Evolutionary conservation across 2,888 invertebrate species (phyloP), one percentile per base, ranked within the genome.

Genomic region (Drosophila birchii): DNA sequence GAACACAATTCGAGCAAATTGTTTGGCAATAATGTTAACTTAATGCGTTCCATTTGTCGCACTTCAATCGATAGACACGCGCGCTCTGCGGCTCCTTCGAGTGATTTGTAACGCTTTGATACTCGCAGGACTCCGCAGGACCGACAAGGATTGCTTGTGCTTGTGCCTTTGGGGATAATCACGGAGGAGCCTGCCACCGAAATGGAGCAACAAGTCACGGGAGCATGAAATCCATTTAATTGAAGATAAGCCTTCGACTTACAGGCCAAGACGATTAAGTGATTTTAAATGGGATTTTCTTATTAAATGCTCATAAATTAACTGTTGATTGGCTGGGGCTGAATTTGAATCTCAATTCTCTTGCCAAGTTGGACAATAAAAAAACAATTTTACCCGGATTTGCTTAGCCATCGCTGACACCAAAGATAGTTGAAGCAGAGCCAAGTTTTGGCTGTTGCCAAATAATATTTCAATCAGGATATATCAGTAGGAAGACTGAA

Each of bases 11-110:
- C 54, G 61, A 87, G 74, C 88, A 89, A 85, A 89, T 85, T 85
- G 89, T 81, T 89, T 85, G 85, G 88, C 89, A 89, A 85, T 85
- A 87, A 85, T 89, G 85, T 85, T 85, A 83, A 81, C 88, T 76
- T 87, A 85, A 85, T 85, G 89, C 79, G 78, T 87, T 89, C 88
- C 89, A 87, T 87, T 89, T 85, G 88, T 89, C 86, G 88, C 88
- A 85, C 79, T 77, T 72, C 77, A 76, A 81, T 78, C 75, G 87
- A 89, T 81, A 84, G 75, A 88, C 86, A 86, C 78, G 87, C 78
- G 87, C 77, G 64, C 45, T 26, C 57, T 51, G 60, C 58, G 59
- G 36, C 47, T 43, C 49, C 70, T 71, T 77, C 63, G 58, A 81
- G 85, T 81, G 88, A 89, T 88, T 84, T 84, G 78, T 78, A 54